phyloP scores from a whole-genome alignment of 1,140 invertebrate genomes.

The Bombyx mori region ASM3026992v2 NC_085127.1:14150001-14150500 shows the following conservation, averaged over 20 bases:
- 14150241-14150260: slow-evolving; percentile 88
- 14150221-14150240: slow-evolving; percentile 83
- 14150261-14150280: slow-evolving; percentile 78
- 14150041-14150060: slow-evolving; percentile 44
- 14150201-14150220: slow-evolving; percentile 91
- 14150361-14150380: slow-evolving; percentile 97
- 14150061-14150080: slow-evolving; percentile 47
- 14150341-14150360: slow-evolving; percentile 89
- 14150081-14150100: slow-evolving; percentile 48
- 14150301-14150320: slow-evolving; percentile 74
- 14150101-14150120: slow-evolving; percentile 44
- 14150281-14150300: slow-evolving; percentile 84
- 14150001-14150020: slow-evolving; percentile 43
- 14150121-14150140: slow-evolving; percentile 37
- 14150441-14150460: slow-evolving; percentile 79
- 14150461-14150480: slow-evolving; percentile 74
- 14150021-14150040: slow-evolving; percentile 55
- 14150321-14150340: slow-evolving; percentile 74
- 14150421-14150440: slow-evolving; percentile 89
- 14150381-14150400: slow-evolving; percentile 89
- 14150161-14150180: slow-evolving; percentile 72
- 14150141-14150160: slow-evolving; percentile 32
- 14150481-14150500: slow-evolving; percentile 75
- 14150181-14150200: slow-evolving; percentile 88
- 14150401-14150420: slow-evolving; percentile 86